Conservation (phyloP, 2,113 vertebrate species). For the Python bivittatus region DNA sequence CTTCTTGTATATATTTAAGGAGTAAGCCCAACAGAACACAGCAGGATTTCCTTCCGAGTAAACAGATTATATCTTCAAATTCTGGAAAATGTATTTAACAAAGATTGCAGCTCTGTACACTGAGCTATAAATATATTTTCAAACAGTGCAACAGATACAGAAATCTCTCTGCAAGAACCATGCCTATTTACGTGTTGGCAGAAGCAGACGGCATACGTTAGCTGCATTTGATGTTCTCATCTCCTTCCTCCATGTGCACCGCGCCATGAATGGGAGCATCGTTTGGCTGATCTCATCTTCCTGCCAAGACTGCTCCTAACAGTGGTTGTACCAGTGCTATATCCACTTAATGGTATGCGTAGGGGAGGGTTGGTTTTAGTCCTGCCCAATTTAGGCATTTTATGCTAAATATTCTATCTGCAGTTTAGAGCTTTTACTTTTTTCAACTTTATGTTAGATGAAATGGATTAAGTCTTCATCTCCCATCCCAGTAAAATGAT, state of each 20-base stretch:
- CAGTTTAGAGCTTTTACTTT: neutral
- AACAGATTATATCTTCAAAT: neutral
- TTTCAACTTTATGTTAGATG: neutral
- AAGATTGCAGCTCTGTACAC: neutral
- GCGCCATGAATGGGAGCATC: neutral
- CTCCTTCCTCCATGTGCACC: neutral
- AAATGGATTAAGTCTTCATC: neutral
- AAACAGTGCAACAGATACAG: neutral
- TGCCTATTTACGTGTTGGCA: neutral
- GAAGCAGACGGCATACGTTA: neutral
- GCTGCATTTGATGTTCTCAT: no score
- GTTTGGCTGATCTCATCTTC: neutral
- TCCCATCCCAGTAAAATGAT: neutral
- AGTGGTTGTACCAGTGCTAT: neutral
- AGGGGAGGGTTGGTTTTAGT: neutral
- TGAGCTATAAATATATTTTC: neutral
- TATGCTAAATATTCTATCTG: neutral
- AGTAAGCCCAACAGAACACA: neutral
- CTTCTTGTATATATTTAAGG: neutral
- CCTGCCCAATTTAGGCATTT: neutral
- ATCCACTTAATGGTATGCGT: neutral
- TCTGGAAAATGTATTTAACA: neutral
- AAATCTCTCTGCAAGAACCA: neutral
- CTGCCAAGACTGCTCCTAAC: neutral
- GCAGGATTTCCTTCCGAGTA: neutral